These are phyloP conservation scores for Bombus pascuorum DNA, from an alignment of 1,140 invertebrate genomes.

Conservation along the genomic window DNA sequence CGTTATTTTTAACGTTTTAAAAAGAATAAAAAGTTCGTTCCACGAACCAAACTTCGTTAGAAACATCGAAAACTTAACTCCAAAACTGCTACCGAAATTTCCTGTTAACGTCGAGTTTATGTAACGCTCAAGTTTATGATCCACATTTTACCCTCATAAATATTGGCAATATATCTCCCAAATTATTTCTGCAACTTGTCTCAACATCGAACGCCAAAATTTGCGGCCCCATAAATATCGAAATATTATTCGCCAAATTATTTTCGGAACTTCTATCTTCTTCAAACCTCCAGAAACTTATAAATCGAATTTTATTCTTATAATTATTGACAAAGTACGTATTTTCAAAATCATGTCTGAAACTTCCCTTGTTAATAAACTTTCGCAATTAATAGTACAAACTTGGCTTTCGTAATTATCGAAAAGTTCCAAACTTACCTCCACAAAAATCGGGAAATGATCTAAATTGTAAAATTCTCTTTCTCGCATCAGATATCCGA, in stretches of 20 bases:
- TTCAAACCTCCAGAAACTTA: not conserved
- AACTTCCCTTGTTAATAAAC: not conserved
- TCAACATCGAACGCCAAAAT: too few relatives aligned
- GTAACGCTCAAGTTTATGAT: too few relatives aligned
- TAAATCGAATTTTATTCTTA: not conserved
- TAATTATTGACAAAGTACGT: not conserved
- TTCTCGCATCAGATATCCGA: slow-evolving; percentile 74
- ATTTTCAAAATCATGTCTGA: not conserved
- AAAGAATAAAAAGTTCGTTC: not conserved
- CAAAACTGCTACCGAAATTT: too few relatives aligned
- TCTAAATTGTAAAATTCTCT: not conserved
- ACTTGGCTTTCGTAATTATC: too few relatives aligned
- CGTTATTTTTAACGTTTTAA: not conserved
- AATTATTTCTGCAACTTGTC: too few relatives aligned
- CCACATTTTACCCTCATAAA: too few relatives aligned
- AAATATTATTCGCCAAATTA: not conserved
- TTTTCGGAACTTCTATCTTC: not conserved
- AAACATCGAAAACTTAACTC: too few relatives aligned
- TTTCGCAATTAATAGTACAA: not conserved
- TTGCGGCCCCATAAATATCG: too few relatives aligned
- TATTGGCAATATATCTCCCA: too few relatives aligned
- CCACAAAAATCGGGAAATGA: not conserved
- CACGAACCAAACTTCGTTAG: not conserved
- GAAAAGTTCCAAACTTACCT: not conserved
- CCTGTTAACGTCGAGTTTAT: too few relatives aligned